Evolutionary conservation across 1,140 invertebrate genomes (phyloP).

Genomic region (Proctacanthus coquilletti): DNA sequence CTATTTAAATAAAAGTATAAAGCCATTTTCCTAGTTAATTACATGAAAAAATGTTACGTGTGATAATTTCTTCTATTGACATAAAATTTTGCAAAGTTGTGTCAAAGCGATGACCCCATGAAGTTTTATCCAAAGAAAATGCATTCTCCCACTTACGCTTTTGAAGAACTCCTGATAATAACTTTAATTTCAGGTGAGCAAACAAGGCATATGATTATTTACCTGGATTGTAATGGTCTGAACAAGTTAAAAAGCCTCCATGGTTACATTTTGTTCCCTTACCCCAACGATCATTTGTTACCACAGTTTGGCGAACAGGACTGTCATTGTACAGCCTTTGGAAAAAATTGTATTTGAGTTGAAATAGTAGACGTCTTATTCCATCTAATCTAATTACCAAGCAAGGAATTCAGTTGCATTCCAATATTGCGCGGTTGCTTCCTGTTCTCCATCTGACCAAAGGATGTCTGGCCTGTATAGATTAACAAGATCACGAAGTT

Average conservation of each 20-base stretch:
- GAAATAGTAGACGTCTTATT: too few relatives aligned
- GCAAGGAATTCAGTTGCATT: constrained; percentile 63
- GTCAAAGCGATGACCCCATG: constrained; percentile 78
- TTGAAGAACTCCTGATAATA: constrained; percentile 41
- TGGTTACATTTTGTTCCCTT: constrained; percentile 60
- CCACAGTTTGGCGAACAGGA: constrained; percentile 75
- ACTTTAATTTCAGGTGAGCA: too few relatives aligned
- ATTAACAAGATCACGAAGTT: constrained; percentile 56
- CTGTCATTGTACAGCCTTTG: constrained; percentile 73
- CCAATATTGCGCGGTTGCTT: constrained; percentile 68
- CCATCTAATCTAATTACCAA: constrained; percentile 39
- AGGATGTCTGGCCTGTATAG: constrained; percentile 76
- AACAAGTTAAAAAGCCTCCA: constrained; percentile 74
- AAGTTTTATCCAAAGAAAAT: constrained; percentile 77
- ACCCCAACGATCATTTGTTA: constrained; percentile 71
- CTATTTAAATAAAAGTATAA: too few relatives aligned
- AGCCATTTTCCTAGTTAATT: not conserved
- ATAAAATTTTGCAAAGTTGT: constrained; percentile 53
- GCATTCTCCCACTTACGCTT: constrained; percentile 82
- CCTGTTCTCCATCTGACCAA: constrained; percentile 92
- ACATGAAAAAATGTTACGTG: constrained; percentile 12
- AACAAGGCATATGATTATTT: too few relatives aligned
- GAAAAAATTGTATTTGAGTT: too few relatives aligned
- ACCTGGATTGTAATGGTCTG: constrained; percentile 80
- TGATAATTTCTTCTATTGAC: constrained; percentile 56